Conservation (phyloP, 1,140 invertebrate species). For the Melanaphis sacchari region DNA sequence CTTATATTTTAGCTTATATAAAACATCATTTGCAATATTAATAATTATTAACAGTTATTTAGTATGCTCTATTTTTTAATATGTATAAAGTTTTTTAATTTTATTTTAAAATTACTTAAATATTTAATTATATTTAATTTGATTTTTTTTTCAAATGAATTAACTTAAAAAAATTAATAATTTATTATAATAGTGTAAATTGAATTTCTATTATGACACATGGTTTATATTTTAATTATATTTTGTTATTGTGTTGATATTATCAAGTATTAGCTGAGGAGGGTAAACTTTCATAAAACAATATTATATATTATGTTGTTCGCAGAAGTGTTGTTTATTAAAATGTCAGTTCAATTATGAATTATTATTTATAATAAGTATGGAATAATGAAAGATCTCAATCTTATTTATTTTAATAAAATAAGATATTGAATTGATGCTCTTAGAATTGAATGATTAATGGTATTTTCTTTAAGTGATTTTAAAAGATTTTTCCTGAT, state of each 20-base stretch:
- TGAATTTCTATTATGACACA: neutral
- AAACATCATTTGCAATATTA: too few species aligned
- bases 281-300: neutral
- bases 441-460: neutral
- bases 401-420: neutral
- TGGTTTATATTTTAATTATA: neutral
- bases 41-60: neutral
- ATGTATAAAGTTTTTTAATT: neutral
- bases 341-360: constrained; percentile 29
- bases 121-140: neutral
- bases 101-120: neutral
- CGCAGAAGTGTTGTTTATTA: neutral
- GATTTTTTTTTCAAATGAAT: neutral
- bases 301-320: neutral
- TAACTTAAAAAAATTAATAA: neutral
- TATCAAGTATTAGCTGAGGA: neutral
- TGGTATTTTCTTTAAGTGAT: neutral
- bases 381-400: neutral
- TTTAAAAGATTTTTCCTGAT: neutral
- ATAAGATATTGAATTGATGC: neutral
- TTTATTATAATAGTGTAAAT: neutral
- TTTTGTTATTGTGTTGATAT: neutral
- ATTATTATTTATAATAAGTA: neutral
- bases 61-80: neutral
- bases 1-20: too few species aligned